Conservation (phyloP, 2,113 vertebrate genomes). For the Tachycineta bicolor region DNA sequence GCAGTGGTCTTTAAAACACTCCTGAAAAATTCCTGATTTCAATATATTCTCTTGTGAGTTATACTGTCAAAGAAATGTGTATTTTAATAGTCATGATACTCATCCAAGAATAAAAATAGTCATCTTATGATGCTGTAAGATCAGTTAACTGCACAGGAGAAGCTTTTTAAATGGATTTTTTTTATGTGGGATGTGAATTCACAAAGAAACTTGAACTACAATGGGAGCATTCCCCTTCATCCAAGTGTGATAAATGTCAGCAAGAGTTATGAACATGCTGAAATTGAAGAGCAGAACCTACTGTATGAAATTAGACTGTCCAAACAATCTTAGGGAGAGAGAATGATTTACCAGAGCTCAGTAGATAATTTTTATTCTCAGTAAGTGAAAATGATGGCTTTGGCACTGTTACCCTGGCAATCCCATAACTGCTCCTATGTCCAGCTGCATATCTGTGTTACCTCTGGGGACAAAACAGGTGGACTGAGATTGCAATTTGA, state of each 20-base stretch:
- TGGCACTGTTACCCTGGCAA: background rate
- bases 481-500: background rate
- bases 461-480: background rate
- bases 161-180: background rate
- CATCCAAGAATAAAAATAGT: background rate
- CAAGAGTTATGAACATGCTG: background rate
- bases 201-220: background rate
- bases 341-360: background rate
- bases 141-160: background rate
- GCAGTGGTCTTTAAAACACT: background rate
- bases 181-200: background rate
- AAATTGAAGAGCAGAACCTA: background rate
- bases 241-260: conserved; percentile 2
- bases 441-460: background rate
- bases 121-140: background rate
- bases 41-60: background rate
- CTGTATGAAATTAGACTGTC: background rate
- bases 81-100: background rate
- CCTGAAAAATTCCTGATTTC: background rate
- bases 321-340: background rate
- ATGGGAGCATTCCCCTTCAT: background rate
- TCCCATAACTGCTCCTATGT: background rate
- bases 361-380: background rate
- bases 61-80: background rate
- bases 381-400: background rate